These are phyloP conservation scores for Nemurella pictetii DNA, from an alignment of 2,888 invertebrate genomes.

Conservation along the genomic window DNA sequence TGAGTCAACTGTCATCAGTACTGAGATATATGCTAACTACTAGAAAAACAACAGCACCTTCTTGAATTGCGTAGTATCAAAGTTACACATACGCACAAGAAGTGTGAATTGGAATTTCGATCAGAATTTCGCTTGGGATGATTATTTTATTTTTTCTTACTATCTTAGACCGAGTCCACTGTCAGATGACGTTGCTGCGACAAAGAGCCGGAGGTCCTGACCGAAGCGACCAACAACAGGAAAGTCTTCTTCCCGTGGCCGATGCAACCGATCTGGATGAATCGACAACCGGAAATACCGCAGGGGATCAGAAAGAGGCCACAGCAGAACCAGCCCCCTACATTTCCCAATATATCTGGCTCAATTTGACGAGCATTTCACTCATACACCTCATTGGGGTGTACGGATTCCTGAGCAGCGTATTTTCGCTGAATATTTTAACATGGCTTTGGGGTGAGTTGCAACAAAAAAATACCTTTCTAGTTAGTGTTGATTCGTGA, in stretches of 20 bases:
- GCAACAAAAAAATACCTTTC: too few relatives aligned
- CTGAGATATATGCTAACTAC: too few relatives aligned
- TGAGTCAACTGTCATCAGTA: too few relatives aligned
- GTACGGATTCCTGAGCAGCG: constrained; percentile 51
- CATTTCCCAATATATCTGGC: constrained; percentile 63
- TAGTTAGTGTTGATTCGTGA: too few relatives aligned
- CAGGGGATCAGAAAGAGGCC: neutral
- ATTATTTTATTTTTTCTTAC: too few relatives aligned
- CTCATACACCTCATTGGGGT: constrained; percentile 57
- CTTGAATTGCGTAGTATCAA: too few relatives aligned
- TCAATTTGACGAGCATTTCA: constrained; percentile 60
- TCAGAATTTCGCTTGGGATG: too few relatives aligned
- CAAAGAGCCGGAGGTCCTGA: neutral
- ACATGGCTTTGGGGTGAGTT: constrained; percentile 65
- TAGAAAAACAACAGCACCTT: too few relatives aligned
- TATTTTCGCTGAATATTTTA: constrained; percentile 50
- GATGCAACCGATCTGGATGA: neutral
- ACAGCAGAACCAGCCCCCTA: neutral
- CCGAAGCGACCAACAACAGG: neutral
- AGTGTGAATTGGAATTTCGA: too few relatives aligned
- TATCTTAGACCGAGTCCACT: too few relatives aligned
- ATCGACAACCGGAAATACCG: neutral
- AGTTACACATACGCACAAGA: too few relatives aligned
- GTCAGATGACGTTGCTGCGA: neutral
- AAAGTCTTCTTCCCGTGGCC: neutral